A percentile compares a stretch with the other conserved stretches of the same genome.
These are phyloP conservation scores for Drosophila kohkoa DNA, from an alignment of 1,140 invertebrate species.

Conservation along the genomic window DNA sequence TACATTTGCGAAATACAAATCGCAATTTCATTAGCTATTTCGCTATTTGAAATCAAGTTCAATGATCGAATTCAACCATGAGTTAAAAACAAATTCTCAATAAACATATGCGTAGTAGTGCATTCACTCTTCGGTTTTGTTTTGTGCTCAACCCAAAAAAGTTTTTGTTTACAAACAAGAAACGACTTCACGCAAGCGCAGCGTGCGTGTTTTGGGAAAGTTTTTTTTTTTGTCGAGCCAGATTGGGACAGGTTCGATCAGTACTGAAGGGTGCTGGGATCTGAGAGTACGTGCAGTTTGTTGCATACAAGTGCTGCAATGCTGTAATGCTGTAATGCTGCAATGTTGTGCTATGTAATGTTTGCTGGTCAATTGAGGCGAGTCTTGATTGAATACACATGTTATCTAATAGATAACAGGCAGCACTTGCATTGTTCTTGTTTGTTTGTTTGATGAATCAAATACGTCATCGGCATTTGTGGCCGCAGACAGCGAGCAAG, in stretches of 20 bases:
- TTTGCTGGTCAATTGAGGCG: slow-evolving; percentile 27
- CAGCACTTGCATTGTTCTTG: slow-evolving; percentile 16
- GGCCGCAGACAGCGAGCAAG: slow-evolving; percentile 25
- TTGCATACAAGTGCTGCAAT: slow-evolving; percentile 13
- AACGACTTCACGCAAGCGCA: slow-evolving; percentile 54
- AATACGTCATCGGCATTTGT: slow-evolving; percentile 38
- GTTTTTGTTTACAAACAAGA: slow-evolving; percentile 48
- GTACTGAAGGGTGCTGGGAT: not conserved
- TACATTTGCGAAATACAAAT: not conserved
- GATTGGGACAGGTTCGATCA: slow-evolving; percentile 3
- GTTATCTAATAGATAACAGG: slow-evolving; percentile 54
- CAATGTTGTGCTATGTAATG: not conserved
- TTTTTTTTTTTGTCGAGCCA: slow-evolving; percentile 6
- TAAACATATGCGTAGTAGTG: not conserved
- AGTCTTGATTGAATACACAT: slow-evolving; percentile 44
- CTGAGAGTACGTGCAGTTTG: slow-evolving; percentile 8
- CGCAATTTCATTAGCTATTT: no score
- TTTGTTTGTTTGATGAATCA: slow-evolving; percentile 46
- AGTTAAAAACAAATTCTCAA: no score
- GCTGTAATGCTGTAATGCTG: no score
- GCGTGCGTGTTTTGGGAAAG: slow-evolving; percentile 52
- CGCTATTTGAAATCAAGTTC: no score
- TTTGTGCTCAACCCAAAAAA: not conserved
- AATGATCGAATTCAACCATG: no score
- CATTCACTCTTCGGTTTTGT: slow-evolving; percentile 29